Evolutionary conservation across 2,888 invertebrate species (phyloP).

Genomic region (Axea sp.): DNA sequence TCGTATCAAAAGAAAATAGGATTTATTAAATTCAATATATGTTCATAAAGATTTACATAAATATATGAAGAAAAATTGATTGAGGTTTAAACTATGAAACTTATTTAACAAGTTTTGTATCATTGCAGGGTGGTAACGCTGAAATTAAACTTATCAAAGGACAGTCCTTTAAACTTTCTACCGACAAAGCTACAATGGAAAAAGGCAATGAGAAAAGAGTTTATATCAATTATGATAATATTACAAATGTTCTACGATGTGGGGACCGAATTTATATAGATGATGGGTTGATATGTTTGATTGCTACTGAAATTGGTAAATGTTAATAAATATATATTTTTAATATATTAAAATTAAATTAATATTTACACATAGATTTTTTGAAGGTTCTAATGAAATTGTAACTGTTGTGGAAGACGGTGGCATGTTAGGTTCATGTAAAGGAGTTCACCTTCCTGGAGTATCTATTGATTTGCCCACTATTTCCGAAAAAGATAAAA

Average conservation of each 20-base stretch:
- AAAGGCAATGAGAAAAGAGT: slow-evolving; percentile 87
- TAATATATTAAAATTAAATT: not conserved
- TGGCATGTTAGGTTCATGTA: slow-evolving; percentile 94
- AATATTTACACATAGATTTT: no score
- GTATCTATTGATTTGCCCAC: slow-evolving; percentile 97
- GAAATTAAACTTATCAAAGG: slow-evolving; percentile 94
- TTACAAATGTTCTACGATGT: slow-evolving; percentile 91
- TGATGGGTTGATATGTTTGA: slow-evolving; percentile 96
- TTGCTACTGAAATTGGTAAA: slow-evolving; percentile 87
- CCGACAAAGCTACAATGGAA: slow-evolving; percentile 88
- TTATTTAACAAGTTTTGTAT: no score
- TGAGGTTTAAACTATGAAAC: no score
- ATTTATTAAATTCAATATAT: no score
- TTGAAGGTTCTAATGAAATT: slow-evolving; percentile 77
- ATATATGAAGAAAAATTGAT: no score
- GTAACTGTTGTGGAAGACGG: slow-evolving; percentile 96
- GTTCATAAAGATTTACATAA: no score
- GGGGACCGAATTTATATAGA: slow-evolving; percentile 95
- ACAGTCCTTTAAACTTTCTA: slow-evolving; percentile 89
- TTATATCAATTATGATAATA: slow-evolving; percentile 96
- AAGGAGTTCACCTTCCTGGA: slow-evolving; percentile 98
- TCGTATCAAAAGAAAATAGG: no score
- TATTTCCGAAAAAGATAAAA: slow-evolving; percentile 97
- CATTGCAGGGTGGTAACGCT: slow-evolving; percentile 85
- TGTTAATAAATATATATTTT: no score